phyloP scores from a whole-genome alignment of 2,797 vertebrate genomes.

The Enteromius paludinosus region DNA sequence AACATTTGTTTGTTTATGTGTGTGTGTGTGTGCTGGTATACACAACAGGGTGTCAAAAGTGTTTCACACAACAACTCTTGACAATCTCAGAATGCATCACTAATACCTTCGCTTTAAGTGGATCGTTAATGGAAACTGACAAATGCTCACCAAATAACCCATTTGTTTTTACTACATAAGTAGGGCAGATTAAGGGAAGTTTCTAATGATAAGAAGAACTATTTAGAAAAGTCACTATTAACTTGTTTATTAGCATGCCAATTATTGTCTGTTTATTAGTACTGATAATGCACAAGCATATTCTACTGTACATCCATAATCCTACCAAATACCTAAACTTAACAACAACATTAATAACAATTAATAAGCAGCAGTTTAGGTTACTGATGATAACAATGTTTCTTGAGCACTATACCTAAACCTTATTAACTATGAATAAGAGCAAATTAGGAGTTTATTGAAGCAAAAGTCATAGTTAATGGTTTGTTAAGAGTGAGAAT shows the following conservation, averaged over 20 bases:
- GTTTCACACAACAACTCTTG: slow-evolving; percentile 52
- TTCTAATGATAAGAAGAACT: background rate
- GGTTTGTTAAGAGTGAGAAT: background rate
- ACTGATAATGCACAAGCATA: background rate
- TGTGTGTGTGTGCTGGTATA: slow-evolving; percentile 28
- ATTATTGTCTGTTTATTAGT: background rate
- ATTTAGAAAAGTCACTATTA: background rate
- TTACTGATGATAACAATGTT: too few relatives aligned
- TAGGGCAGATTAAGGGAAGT: background rate
- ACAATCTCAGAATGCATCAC: slow-evolving; percentile 45
- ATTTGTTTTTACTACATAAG: slow-evolving; percentile 23
- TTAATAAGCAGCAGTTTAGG: too few relatives aligned
- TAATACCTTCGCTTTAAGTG: slow-evolving; percentile 58
- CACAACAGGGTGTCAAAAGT: slow-evolving; percentile 51
- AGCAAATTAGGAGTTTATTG: background rate
- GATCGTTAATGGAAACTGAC: slow-evolving; percentile 49
- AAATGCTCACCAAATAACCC: slow-evolving; percentile 49
- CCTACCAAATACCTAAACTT: background rate
- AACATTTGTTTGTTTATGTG: slow-evolving; percentile 56
- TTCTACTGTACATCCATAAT: background rate
- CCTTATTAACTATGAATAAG: background rate
- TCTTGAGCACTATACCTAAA: too few relatives aligned
- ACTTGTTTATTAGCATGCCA: background rate
- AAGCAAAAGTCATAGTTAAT: background rate
- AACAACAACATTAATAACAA: background rate